phyloP scores from a whole-genome alignment of 2,113 vertebrate genomes.

The Apus apus region DNA sequence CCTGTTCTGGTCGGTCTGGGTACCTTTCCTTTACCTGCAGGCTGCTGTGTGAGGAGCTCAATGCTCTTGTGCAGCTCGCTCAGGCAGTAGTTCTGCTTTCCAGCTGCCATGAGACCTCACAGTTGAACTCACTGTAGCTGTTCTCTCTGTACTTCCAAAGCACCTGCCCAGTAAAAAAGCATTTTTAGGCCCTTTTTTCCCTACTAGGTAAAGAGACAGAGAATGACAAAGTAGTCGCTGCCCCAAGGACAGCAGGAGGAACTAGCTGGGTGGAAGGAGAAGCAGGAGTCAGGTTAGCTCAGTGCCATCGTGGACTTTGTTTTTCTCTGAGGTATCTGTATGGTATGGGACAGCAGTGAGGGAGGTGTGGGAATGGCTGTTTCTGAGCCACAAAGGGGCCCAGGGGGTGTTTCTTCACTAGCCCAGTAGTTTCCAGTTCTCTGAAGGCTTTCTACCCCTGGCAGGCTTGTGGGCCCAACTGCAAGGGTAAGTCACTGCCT shows the following conservation, averaged over 20 bases:
- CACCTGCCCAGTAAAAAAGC: not conserved
- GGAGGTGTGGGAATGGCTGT: not conserved
- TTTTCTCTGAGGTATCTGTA: not conserved
- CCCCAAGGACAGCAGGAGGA: not conserved
- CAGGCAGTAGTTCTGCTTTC: not conserved
- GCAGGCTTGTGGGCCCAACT: not conserved
- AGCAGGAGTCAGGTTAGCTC: not conserved
- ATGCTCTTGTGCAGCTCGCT: not conserved
- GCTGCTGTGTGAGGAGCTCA: not conserved
- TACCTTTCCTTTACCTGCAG: not conserved
- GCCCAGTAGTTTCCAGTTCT: not conserved
- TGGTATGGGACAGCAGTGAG: not conserved
- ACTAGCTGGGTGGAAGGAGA: not conserved
- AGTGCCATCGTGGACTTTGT: rapidly evolving
- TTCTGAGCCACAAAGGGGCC: not conserved
- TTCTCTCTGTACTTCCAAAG: not conserved
- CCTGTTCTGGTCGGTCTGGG: not conserved
- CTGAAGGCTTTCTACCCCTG: not conserved
- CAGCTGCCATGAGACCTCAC: not conserved
- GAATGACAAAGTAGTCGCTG: not conserved
- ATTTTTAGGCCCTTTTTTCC: not conserved
- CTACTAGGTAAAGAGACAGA: not conserved
- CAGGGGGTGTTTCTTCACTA: not conserved
- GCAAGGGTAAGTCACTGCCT: not conserved
- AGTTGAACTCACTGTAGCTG: not conserved